Evolutionary conservation across 2,888 invertebrate genomes (phyloP).

Genomic region (Hetaerina titia): DNA sequence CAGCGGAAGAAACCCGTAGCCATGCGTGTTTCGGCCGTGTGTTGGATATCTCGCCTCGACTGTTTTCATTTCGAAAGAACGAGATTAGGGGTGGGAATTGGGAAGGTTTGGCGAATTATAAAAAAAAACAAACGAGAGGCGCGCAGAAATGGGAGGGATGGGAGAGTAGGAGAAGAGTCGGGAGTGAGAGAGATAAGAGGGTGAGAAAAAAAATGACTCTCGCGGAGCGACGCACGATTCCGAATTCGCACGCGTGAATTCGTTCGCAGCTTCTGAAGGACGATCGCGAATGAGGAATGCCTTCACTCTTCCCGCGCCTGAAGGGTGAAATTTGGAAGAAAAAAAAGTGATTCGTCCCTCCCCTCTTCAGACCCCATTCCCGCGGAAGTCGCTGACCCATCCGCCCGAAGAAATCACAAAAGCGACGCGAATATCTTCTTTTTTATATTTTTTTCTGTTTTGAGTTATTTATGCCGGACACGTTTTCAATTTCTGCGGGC

Average conservation of each 20-base stretch:
- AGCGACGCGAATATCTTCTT: neutral
- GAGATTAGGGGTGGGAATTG: neutral
- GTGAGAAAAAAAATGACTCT: neutral
- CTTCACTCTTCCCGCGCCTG: neutral
- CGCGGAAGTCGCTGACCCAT: constrained; percentile 11
- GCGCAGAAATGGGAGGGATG: neutral
- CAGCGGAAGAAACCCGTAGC: no score
- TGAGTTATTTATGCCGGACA: constrained; percentile 48
- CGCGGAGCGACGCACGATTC: neutral
- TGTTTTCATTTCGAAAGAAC: neutral
- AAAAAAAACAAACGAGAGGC: neutral
- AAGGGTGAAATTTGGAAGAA: neutral
- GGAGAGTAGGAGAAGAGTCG: neutral
- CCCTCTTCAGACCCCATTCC: neutral
- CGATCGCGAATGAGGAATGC: neutral
- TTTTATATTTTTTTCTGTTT: neutral
- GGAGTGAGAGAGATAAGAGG: neutral
- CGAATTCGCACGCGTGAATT: neutral
- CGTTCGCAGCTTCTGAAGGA: neutral
- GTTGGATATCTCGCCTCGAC: neutral
- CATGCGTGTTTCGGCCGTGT: neutral
- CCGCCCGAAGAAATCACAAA: constrained; percentile 5
- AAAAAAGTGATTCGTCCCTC: neutral
- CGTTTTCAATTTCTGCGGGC: constrained; percentile 37
- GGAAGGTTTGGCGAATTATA: neutral